Evolutionary conservation across 2,113 vertebrate species (phyloP), one percentile per base, ranked within the genome.

Genomic region (Aphyosemion australe): DNA sequence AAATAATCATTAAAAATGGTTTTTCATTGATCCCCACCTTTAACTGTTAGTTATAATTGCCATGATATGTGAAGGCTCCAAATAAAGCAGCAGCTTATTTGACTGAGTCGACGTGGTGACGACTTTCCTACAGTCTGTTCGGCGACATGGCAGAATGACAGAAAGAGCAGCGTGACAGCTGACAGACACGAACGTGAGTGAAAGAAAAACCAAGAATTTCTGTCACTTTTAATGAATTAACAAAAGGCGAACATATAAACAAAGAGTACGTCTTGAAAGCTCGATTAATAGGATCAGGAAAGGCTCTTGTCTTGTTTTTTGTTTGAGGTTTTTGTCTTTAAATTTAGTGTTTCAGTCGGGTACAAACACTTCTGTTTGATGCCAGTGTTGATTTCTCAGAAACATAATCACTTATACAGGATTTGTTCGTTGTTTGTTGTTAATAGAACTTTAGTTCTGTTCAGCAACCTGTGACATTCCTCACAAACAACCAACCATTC

Each of bases 321-420:
- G n/a, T n/a, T 71, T 37, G 52, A 62, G 82, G 84, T 72, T 32
- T n/a, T n/a, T n/a, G n/a, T n/a, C n/a, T n/a, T n/a, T n/a, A n/a
- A 32, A 32, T 86, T 84, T 79, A 68, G 54, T 0, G 45, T 50
- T 65, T 79, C 66, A 74, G 64, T 70, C 39, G 65, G 74, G 79
- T 65, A 75, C 62, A 70, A 69, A 62, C 61, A 46, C 41, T 45
- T 20, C 53, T 59, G 65, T 61, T 32, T 51, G 58, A 75, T 52
- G 47, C 45, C 64, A 62, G 14, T n/a, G 18, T 20, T 2, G 1
- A 6, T 6, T 21, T 13, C 12, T 12, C 9, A 3, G 49, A 63
- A 0, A 12, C 19, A 59, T 15, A 31, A 12, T 6, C 16, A 52
- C 5, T 51, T 31, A 41, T 49, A 57, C 31, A 15, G 31, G 19